These are phyloP conservation scores for Eupsittula cactorum DNA, from an alignment of 2,113 vertebrate species.

Conservation along the genomic window DNA sequence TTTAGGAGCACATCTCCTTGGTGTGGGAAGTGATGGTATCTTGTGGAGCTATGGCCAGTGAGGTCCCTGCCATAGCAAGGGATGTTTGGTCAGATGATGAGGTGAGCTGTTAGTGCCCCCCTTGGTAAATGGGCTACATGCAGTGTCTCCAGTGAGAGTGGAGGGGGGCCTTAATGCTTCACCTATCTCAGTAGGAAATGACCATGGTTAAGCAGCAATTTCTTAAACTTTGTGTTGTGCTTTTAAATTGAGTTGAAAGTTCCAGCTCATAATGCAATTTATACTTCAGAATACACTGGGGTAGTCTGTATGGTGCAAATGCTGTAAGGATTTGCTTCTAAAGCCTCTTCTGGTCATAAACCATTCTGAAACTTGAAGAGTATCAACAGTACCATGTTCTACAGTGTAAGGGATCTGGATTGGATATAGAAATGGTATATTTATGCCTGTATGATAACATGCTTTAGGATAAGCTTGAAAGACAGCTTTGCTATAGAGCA, in stretches of 20 bases:
- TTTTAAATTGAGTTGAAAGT: neutral
- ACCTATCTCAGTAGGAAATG: neutral
- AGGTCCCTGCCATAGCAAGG: neutral
- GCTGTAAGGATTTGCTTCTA: neutral
- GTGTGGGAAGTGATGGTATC: neutral
- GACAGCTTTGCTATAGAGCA: neutral
- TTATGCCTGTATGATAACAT: neutral
- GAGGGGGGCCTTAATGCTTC: neutral
- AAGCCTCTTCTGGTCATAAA: neutral
- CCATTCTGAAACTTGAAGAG: neutral
- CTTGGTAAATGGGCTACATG: fast-evolving
- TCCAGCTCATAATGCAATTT: neutral
- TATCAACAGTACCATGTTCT: neutral
- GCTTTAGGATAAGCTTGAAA: neutral
- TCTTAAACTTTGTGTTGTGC: neutral
- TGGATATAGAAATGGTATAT: neutral
- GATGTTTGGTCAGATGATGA: neutral
- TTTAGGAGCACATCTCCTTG: neutral
- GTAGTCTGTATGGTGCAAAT: neutral
- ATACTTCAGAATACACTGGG: neutral
- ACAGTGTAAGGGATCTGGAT: neutral
- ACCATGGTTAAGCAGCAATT: neutral
- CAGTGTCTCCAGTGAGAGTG: neutral
- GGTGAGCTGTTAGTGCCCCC: neutral
- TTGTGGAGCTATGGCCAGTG: neutral